Conservation (phyloP, 2,113 vertebrate genomes). For the Verasper variegatus region DNA sequence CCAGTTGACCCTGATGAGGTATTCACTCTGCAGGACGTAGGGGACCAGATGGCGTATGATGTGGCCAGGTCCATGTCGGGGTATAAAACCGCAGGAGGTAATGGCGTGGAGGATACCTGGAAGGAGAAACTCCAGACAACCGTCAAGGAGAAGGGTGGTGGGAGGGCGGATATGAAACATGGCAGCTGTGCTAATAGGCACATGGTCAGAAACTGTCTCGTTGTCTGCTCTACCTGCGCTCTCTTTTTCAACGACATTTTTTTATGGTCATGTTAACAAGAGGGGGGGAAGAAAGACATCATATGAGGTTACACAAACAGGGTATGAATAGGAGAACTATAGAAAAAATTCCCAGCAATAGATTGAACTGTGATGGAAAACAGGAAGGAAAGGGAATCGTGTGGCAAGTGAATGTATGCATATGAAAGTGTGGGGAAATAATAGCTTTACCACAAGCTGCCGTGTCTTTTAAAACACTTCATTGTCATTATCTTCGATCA, state of each 20-base stretch:
- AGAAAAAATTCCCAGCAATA: background rate
- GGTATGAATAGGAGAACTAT: constrained; percentile 27
- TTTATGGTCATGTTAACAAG: constrained; percentile 13
- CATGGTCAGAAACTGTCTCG: background rate
- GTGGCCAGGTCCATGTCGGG: constrained; percentile 50
- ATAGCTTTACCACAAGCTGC: background rate
- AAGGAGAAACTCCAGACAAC: constrained; percentile 31
- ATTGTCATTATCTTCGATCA: background rate
- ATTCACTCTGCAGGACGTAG: constrained; percentile 22
- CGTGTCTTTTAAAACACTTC: constrained; percentile 10
- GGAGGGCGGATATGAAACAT: constrained; percentile 25
- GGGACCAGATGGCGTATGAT: constrained; percentile 57
- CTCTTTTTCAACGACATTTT: constrained; percentile 3
- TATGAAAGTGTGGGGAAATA: background rate
- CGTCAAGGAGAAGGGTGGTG: constrained; percentile 17
- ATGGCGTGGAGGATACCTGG: constrained; percentile 14
- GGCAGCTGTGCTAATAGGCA: constrained; percentile 10
- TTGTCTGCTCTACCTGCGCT: background rate
- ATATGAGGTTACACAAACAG: constrained; percentile 18
- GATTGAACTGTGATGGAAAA: background rate
- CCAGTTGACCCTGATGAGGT: constrained; percentile 47
- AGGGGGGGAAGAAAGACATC: constrained; percentile 4
- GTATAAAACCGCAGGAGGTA: constrained; percentile 19
- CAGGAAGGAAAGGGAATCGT: too few species aligned
- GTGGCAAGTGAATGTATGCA: background rate